Conservation (phyloP, 2,888 invertebrate species). For the Rhamphomyia laevipes region DNA sequence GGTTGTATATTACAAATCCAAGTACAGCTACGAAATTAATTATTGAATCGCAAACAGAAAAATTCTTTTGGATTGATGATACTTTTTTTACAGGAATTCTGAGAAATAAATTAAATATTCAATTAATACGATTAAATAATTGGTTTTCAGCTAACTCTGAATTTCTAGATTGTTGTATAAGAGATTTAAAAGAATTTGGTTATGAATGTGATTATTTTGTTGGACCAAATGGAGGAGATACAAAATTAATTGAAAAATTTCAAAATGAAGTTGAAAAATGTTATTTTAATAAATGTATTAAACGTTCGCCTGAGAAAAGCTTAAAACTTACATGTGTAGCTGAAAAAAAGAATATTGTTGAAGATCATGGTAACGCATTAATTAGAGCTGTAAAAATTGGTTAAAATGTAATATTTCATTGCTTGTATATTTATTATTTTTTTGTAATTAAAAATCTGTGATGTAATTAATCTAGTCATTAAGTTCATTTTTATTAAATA, state of each 20-base stretch:
- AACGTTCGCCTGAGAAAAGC: constrained; percentile 38
- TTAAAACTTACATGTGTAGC: constrained; percentile 50
- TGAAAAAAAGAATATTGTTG: constrained; percentile 29
- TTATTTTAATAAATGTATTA: constrained; percentile 40
- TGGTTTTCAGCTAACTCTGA: constrained; percentile 61
- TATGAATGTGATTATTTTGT: constrained; percentile 57
- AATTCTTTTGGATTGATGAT: constrained; percentile 89
- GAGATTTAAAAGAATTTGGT: constrained; percentile 43
- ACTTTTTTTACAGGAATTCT: constrained; percentile 74
- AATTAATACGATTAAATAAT: constrained; percentile 44
- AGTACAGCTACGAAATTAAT: constrained; percentile 47
- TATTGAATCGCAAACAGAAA: constrained; percentile 41
- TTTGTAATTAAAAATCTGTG: too few relatives aligned
- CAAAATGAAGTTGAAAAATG: constrained; percentile 50
- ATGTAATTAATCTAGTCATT: too few relatives aligned
- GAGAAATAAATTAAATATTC: constrained; percentile 45
- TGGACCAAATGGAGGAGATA: constrained; percentile 68
- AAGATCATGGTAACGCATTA: constrained; percentile 30
- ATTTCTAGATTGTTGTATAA: constrained; percentile 60
- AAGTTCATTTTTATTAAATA: background rate
- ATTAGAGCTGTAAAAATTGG: constrained; percentile 20
- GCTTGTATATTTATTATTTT: too few relatives aligned
- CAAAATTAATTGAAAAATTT: constrained; percentile 53
- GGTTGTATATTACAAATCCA: constrained; percentile 69
- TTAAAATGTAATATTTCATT: too few relatives aligned